Conservation (phyloP, 2,113 vertebrate species). For the Panthera uncia region DNA sequence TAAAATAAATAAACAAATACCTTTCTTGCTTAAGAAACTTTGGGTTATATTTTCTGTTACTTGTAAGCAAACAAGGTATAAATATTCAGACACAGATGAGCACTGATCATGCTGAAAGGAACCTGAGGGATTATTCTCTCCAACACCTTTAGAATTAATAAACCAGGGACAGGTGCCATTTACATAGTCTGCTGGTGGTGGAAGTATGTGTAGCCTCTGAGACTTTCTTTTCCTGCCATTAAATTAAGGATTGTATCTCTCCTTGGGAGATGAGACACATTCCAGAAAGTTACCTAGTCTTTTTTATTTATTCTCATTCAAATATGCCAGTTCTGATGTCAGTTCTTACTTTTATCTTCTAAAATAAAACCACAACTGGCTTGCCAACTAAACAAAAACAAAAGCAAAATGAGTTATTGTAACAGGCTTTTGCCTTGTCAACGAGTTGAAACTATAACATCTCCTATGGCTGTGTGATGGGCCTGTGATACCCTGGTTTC, state of each 20-base stretch:
- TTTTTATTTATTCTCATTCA: neutral
- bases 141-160: neutral
- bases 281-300: neutral
- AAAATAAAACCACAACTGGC: neutral
- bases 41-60: conserved; percentile 11
- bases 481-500: neutral
- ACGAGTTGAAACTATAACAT: neutral
- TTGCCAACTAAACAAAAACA: neutral
- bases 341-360: conserved; percentile 17
- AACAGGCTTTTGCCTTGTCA: neutral
- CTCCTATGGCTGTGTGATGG: neutral
- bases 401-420: neutral
- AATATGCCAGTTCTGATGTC: neutral
- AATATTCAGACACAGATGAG: neutral
- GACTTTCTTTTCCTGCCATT: neutral
- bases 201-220: neutral
- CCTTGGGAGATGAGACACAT: neutral
- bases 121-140: neutral
- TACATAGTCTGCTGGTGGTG: neutral
- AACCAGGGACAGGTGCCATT: neutral
- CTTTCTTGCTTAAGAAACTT: neutral
- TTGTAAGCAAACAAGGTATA: neutral
- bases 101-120: neutral
- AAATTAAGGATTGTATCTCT: neutral
- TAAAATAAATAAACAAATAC: too few relatives aligned